Evolutionary conservation across 2,113 vertebrate genomes (phyloP).

Genomic region (Oreochromis aureus): DNA sequence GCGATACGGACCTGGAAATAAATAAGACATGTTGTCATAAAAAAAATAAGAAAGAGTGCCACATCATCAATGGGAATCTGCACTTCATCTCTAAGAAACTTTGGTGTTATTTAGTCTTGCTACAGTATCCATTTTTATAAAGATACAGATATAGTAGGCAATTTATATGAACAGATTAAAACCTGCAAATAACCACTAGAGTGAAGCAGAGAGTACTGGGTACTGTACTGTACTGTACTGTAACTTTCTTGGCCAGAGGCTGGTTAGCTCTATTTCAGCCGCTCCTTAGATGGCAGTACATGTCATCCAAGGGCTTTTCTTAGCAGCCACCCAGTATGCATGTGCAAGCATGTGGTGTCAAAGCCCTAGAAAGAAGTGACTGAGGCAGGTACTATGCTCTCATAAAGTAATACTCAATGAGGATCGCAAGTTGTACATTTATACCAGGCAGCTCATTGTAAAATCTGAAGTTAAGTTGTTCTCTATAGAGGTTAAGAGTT

Average conservation of each 20-base stretch:
- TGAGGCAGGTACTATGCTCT: neutral
- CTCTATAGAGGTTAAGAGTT: neutral
- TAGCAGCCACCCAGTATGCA: slow-evolving; percentile 36
- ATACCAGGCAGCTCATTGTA: neutral
- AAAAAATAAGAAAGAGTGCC: neutral
- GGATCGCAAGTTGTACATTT: neutral
- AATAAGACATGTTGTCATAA: neutral
- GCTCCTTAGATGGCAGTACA: slow-evolving; percentile 46
- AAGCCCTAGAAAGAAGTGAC: neutral
- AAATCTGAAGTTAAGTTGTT: neutral
- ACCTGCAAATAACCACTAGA: neutral
- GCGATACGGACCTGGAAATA: slow-evolving; percentile 84
- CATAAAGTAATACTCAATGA: neutral
- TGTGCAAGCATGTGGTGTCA: slow-evolving; percentile 36
- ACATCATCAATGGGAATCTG: neutral
- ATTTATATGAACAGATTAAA: neutral
- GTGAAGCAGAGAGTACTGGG: slow-evolving; percentile 4
- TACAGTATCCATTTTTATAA: neutral
- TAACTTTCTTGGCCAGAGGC: neutral
- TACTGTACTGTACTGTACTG: no score
- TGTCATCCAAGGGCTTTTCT: slow-evolving; percentile 42
- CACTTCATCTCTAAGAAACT: neutral
- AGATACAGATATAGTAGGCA: neutral
- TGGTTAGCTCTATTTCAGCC: slow-evolving; percentile 5
- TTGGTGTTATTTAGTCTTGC: neutral